A percentile compares a stretch with the other conserved stretches of the same genome.
phyloP scores from a whole-genome alignment of 35 echinoderm and acorn worm species.

The Hemicentrotus pulcherrimus region DNA sequence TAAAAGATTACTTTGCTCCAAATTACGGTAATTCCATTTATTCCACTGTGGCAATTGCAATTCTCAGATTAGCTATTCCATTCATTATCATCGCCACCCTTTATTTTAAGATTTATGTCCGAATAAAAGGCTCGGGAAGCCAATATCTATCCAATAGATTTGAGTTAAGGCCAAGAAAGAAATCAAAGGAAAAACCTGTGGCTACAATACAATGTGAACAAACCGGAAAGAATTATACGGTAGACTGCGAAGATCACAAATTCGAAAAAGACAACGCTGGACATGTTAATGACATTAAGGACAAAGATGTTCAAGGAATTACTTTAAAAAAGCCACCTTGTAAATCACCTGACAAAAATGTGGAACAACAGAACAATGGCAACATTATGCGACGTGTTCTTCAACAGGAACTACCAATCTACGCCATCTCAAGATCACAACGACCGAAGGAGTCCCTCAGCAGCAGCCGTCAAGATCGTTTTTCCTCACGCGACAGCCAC shows the following conservation, averaged over 20 bases:
- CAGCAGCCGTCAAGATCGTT: background rate
- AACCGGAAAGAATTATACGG: background rate
- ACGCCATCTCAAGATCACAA: background rate
- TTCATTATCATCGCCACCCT: constrained; percentile 1
- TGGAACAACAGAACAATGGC: background rate
- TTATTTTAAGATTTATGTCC: background rate
- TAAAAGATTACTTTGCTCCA: background rate
- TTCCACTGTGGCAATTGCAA: background rate
- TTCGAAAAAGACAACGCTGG: background rate
- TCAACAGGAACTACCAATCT: background rate
- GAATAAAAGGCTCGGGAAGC: background rate
- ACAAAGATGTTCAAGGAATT: background rate
- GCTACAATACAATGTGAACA: background rate
- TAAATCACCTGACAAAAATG: background rate
- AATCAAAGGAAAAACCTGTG: no score
- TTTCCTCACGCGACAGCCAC: background rate
- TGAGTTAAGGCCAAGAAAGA: background rate
- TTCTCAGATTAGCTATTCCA: background rate
- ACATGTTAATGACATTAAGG: background rate
- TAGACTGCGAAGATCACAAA: background rate
- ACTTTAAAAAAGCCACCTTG: background rate
- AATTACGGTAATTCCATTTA: background rate
- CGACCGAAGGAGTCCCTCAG: background rate
- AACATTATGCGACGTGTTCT: background rate
- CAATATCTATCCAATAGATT: background rate